phyloP scores from a whole-genome alignment of 2,888 invertebrate species.

The Deilephila porcellus region DNA sequence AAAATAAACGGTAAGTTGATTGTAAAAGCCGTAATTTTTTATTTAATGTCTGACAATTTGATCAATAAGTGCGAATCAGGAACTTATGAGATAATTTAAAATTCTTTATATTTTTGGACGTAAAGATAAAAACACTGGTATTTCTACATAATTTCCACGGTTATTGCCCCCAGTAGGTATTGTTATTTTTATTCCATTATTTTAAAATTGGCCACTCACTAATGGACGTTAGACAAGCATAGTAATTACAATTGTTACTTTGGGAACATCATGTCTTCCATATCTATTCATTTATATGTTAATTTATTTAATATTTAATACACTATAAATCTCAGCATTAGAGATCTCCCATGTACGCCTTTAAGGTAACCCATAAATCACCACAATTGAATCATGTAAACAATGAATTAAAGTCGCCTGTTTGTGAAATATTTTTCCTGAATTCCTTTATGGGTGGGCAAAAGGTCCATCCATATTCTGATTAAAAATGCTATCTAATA shows the following conservation, averaged over 20 bases:
- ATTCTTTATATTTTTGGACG: too few species aligned
- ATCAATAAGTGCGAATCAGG: background rate
- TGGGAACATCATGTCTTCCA: background rate
- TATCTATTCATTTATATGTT: background rate
- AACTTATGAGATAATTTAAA: background rate
- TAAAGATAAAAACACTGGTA: background rate
- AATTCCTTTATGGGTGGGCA: too few species aligned
- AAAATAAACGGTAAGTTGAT: slow-evolving; percentile 66
- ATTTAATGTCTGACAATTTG: background rate
- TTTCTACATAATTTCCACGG: too few species aligned
- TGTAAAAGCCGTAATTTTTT: background rate
- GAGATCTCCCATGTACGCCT: too few species aligned
- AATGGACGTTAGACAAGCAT: background rate
- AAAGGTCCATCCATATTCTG: too few species aligned
- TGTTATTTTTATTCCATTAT: background rate
- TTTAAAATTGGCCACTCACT: background rate
- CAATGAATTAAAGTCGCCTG: too few species aligned
- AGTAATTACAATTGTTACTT: background rate
- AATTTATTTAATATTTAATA: background rate
- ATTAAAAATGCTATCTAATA: too few species aligned
- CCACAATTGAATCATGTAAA: too few species aligned
- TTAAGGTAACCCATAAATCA: too few species aligned
- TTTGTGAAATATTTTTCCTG: too few species aligned
- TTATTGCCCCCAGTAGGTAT: background rate
- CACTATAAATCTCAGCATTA: too few species aligned